These are phyloP conservation scores for Tupaia chinensis DNA, from an alignment of 2,113 vertebrate genomes.

Conservation along the genomic window DNA sequence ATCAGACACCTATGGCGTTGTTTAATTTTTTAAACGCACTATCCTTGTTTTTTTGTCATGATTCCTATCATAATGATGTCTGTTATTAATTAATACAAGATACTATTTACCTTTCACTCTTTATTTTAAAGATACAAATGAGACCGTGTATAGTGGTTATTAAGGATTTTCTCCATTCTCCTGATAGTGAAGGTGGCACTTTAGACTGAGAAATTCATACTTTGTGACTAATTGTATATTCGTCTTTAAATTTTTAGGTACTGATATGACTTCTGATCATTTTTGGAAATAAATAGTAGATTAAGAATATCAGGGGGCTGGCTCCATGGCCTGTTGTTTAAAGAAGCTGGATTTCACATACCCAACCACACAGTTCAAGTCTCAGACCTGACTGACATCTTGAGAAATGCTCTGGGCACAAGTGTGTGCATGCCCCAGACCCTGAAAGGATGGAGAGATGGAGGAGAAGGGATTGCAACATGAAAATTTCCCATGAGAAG, in stretches of 20 bases:
- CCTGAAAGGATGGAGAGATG: too few species aligned
- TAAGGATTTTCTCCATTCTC: background rate
- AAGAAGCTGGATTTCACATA: too few species aligned
- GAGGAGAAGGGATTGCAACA: too few species aligned
- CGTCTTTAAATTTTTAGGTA: background rate
- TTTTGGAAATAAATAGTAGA: background rate
- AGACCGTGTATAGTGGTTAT: background rate
- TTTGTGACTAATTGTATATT: background rate
- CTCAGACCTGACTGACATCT: too few species aligned
- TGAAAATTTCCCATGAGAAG: too few species aligned
- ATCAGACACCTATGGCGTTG: background rate
- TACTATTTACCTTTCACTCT: background rate
- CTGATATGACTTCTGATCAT: background rate
- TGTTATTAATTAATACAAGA: background rate
- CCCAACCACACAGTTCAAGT: too few species aligned
- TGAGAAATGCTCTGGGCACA: too few species aligned
- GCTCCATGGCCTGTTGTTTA: too few species aligned
- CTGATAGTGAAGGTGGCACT: background rate
- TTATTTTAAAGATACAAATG: conserved; percentile 3
- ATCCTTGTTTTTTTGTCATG: background rate
- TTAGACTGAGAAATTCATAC: background rate
- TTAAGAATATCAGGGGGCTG: too few species aligned
- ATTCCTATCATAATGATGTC: background rate
- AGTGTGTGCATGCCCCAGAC: too few species aligned
- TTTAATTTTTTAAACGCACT: background rate